These are phyloP conservation scores for Microplitis deprimator DNA, from an alignment of 2,888 invertebrate genomes.

Conservation along the genomic window DNA sequence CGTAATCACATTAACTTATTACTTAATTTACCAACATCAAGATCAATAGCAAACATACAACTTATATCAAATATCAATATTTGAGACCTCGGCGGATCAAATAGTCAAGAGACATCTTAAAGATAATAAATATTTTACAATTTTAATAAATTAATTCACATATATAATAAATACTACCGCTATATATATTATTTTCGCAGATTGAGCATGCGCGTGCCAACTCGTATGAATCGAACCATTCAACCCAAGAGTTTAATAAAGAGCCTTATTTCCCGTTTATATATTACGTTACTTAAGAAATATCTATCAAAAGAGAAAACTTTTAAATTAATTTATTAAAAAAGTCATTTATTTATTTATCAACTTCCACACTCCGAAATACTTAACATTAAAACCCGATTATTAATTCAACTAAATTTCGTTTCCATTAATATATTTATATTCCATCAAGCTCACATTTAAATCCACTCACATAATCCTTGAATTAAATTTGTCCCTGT, in stretches of 20 bases:
- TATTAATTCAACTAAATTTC: too few species aligned
- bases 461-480: background rate
- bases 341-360: too few species aligned
- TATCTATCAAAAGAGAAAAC: background rate
- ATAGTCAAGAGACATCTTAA: too few species aligned
- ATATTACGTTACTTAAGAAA: background rate
- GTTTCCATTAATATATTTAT: background rate
- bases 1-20: background rate
- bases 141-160: too few species aligned
- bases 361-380: too few species aligned
- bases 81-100: too few species aligned
- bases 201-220: conserved; percentile 40
- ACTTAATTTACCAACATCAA: background rate
- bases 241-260: conserved; percentile 38
- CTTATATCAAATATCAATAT: too few species aligned
- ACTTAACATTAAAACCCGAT: too few species aligned
- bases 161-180: too few species aligned
- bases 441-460: background rate
- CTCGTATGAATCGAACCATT: conserved; percentile 45
- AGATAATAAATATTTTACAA: too few species aligned
- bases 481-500: too few species aligned
- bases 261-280: background rate
- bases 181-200: background rate
- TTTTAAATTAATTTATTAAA: background rate
- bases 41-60: background rate